phyloP scores from a whole-genome alignment of 2,888 invertebrate species.

The Ormyrus labotus region DNA sequence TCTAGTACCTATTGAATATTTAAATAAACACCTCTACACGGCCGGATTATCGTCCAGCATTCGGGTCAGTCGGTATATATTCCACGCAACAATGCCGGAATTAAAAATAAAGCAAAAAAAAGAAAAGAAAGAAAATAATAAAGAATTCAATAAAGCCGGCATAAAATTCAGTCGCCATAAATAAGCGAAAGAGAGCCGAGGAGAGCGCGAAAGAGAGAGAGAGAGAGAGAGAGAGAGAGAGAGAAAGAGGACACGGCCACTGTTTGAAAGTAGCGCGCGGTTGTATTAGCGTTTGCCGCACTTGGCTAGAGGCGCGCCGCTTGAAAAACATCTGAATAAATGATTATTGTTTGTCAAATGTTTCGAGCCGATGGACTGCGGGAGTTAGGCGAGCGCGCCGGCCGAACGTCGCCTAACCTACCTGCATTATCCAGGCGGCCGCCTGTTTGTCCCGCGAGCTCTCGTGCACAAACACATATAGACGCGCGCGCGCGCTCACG shows the following conservation, averaged over 20 bases:
- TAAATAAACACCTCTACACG: too few relatives aligned
- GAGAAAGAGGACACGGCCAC: constrained; percentile 23
- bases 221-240: not conserved
- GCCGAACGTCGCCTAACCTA: not conserved
- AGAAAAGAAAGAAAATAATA: not conserved
- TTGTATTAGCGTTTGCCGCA: constrained; percentile 19
- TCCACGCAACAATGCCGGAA: too few relatives aligned
- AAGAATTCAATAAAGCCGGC: not conserved
- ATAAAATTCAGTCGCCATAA: not conserved
- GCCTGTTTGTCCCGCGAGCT: constrained; percentile 10
- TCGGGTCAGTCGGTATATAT: too few relatives aligned
- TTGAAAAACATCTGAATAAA: constrained; percentile 75
- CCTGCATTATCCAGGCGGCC: not conserved
- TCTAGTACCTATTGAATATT: too few relatives aligned
- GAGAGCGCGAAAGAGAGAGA: not conserved
- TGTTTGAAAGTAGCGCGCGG: constrained; percentile 36
- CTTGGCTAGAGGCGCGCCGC: constrained; percentile 22
- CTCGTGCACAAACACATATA: constrained; percentile 10
- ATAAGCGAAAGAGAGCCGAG: not conserved
- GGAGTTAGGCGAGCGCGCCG: constrained; percentile 38
- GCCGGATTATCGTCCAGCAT: too few relatives aligned
- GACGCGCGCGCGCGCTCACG: not conserved
- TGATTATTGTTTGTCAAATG: constrained; percentile 75
- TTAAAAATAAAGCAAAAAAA: not conserved
- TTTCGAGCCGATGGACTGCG: constrained; percentile 65